Evolutionary conservation across 2,113 vertebrate species (phyloP).

Genomic region (Anguilla japonica): DNA sequence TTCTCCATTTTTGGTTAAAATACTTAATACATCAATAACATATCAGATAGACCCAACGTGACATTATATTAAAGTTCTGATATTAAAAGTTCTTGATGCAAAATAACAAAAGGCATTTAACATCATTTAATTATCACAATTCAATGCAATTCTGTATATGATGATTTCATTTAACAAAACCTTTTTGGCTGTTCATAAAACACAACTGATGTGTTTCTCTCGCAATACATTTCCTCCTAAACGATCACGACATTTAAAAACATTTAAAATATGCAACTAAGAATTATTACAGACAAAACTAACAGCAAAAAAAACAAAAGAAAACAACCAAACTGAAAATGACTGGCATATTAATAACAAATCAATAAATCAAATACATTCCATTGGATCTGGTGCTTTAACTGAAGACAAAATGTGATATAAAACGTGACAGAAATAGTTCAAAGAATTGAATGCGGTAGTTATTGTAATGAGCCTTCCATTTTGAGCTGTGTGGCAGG

Average conservation of each 20-base stretch:
- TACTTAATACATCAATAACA: slow-evolving; percentile 28
- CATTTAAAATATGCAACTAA: slow-evolving; percentile 22
- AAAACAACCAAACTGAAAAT: background rate
- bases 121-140: slow-evolving; percentile 23
- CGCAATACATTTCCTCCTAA: background rate
- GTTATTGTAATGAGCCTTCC: background rate
- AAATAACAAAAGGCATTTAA: slow-evolving; percentile 21
- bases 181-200: slow-evolving; percentile 21
- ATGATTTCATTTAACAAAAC: background rate
- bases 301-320: background rate
- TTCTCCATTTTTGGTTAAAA: slow-evolving; percentile 28
- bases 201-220: slow-evolving; percentile 4
- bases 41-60: slow-evolving; percentile 23
- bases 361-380: slow-evolving; percentile 19
- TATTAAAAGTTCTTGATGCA: slow-evolving; percentile 29
- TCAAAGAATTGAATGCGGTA: background rate
- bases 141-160: background rate
- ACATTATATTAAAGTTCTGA: slow-evolving; percentile 23
- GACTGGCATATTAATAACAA: slow-evolving; percentile 7
- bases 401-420: slow-evolving; percentile 8
- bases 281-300: slow-evolving; percentile 2
- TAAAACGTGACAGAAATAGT: slow-evolving; percentile 1
- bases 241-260: slow-evolving; percentile 15
- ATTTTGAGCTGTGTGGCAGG: background rate
- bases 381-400: slow-evolving; percentile 8